Evolutionary conservation across 1,140 invertebrate genomes (phyloP).

Genomic region (Drosophila trapezifrons): DNA sequence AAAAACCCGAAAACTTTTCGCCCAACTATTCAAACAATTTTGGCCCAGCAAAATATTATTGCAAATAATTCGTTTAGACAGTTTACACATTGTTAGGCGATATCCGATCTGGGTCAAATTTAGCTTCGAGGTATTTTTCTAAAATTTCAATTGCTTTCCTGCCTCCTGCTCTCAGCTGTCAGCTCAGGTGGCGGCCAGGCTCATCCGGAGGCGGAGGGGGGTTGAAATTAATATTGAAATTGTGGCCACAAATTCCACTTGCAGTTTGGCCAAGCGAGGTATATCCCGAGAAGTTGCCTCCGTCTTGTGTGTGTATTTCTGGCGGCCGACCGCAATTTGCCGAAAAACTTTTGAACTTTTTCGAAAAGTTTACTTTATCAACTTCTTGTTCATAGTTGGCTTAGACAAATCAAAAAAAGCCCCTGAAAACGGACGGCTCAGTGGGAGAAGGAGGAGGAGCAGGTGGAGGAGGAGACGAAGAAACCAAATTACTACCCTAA

Average conservation of each 20-base stretch:
- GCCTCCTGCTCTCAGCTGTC: neutral
- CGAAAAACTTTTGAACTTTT: slow-evolving; percentile 61
- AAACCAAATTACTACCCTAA: slow-evolving; percentile 48
- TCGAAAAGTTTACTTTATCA: slow-evolving; percentile 63
- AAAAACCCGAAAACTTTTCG: slow-evolving; percentile 34
- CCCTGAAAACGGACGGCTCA: slow-evolving; percentile 2
- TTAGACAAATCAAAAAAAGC: slow-evolving; percentile 57
- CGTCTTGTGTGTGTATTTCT: slow-evolving; percentile 39
- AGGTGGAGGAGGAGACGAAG: neutral
- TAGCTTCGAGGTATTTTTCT: slow-evolving; percentile 42
- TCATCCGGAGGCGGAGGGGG: neutral
- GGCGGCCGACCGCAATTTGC: slow-evolving; percentile 51
- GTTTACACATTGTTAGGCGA: slow-evolving; percentile 57
- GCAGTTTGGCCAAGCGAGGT: slow-evolving; percentile 27
- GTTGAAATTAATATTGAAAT: slow-evolving; percentile 62
- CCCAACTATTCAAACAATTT: slow-evolving; percentile 39
- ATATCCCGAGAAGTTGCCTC: slow-evolving; percentile 35
- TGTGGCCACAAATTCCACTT: slow-evolving; percentile 53
- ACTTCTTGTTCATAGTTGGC: slow-evolving; percentile 54
- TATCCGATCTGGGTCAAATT: slow-evolving; percentile 39
- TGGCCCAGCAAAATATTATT: slow-evolving; percentile 59
- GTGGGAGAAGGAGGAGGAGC: neutral
- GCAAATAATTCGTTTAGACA: slow-evolving; percentile 63
- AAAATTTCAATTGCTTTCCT: slow-evolving; percentile 44
- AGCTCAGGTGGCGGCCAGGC: slow-evolving; percentile 36